A percentile compares a stretch with the other conserved stretches of the same genome.
These are phyloP conservation scores for Polydrusus pterygomalis DNA, from an alignment of 2,888 invertebrate species.

Conservation along the genomic window DNA sequence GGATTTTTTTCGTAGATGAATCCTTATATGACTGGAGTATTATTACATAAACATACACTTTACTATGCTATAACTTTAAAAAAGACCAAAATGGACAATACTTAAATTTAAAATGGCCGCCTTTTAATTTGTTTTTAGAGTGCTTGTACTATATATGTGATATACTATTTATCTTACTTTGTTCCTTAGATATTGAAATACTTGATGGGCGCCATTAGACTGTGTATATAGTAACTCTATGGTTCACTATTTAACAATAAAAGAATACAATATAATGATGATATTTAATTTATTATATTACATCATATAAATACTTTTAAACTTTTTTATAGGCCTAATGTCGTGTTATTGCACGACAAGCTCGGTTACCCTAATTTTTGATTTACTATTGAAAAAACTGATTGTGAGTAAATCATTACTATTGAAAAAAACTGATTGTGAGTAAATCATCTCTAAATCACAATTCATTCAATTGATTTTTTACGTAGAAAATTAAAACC, in stretches of 20 bases:
- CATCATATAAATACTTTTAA: no score
- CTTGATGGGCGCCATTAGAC: slow-evolving; percentile 32
- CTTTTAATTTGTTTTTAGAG: slow-evolving; percentile 43
- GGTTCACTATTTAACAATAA: slow-evolving; percentile 20
- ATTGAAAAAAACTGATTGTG: no score
- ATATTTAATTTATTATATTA: neutral
- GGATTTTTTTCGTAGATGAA: no score
- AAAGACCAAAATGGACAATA: slow-evolving; percentile 56
- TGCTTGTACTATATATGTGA: slow-evolving; percentile 52
- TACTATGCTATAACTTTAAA: slow-evolving; percentile 30
- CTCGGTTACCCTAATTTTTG: no score
- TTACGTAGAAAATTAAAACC: no score
- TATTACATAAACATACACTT: neutral
- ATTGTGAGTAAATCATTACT: no score
- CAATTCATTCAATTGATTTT: no score
- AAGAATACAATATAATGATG: neutral
- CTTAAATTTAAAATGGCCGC: slow-evolving; percentile 48
- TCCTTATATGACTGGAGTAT: no score
- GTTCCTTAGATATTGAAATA: slow-evolving; percentile 47
- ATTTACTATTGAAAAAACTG: no score
- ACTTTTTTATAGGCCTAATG: no score
- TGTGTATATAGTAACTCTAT: slow-evolving; percentile 17
- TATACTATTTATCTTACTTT: slow-evolving; percentile 49
- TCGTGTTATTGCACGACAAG: no score
- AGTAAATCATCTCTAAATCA: no score